phyloP scores from a whole-genome alignment of 2,888 invertebrate species.

The Machimus atricapillus region DNA sequence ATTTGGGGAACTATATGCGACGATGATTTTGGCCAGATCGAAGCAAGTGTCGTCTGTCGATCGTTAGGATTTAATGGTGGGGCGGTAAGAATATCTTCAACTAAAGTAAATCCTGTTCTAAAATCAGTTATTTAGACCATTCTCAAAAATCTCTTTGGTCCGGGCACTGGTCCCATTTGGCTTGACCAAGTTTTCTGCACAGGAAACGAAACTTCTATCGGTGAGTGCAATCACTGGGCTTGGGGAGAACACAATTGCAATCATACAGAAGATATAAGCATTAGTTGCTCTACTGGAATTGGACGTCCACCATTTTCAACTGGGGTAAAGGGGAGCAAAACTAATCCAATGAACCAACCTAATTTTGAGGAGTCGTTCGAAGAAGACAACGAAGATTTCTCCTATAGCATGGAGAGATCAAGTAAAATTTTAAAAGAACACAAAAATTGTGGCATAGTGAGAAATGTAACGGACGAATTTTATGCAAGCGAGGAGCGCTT shows the following conservation, averaged over 20 bases:
- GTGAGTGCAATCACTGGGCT: conserved; percentile 69
- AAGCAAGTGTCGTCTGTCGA: conserved; percentile 71
- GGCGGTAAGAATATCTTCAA: conserved; percentile 54
- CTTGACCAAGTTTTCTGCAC: conserved; percentile 72
- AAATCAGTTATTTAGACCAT: conserved; percentile 51
- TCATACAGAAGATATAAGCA: conserved; percentile 75
- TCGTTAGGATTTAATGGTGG: conserved; percentile 66
- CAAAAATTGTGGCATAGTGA: conserved; percentile 66
- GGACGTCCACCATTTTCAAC: conserved; percentile 29
- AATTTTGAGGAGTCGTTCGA: neutral
- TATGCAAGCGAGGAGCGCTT: conserved; percentile 64
- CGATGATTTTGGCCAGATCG: conserved; percentile 73
- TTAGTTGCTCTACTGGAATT: conserved; percentile 60
- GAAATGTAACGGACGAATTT: conserved; percentile 57
- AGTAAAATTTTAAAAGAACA: conserved; percentile 57
- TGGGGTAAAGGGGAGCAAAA: neutral
- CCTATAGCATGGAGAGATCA: conserved; percentile 55
- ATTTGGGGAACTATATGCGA: conserved; percentile 83
- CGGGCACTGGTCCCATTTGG: conserved; percentile 73
- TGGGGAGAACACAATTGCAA: conserved; percentile 78
- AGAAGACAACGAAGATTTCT: conserved; percentile 51
- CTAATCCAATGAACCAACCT: neutral
- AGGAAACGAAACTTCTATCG: conserved; percentile 72
- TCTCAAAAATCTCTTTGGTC: conserved; percentile 57
- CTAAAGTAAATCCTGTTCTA: neutral